Evolutionary conservation across 2,888 invertebrate species (phyloP), one percentile per base, ranked within the genome.

Genomic region (Endotricha flammealis): DNA sequence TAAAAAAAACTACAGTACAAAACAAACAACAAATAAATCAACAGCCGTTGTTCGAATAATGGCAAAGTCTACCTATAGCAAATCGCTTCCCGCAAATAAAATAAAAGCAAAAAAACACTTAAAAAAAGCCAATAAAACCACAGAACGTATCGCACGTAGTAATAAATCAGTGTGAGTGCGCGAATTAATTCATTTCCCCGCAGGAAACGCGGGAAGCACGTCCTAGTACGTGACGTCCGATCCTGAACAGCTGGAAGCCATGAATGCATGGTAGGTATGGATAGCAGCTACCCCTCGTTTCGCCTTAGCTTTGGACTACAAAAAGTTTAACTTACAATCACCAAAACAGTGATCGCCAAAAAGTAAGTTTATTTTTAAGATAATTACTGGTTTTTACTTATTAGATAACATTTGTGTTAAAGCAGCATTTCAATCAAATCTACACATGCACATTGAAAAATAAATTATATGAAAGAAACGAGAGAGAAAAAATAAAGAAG

Each of bases 131-230:
- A 57, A 59, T 57, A 57, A 57, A 58, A 56, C 43, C 49, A 32
- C 39, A 39, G 48, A 49, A 50, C 53, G 57, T 50, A 62, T 62
- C 64, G 65, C 67, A 69, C 57, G 52, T 60, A 54, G 59, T 57
- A 64, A 69, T 72, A 72, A 74, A 70, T 73, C 73, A 66, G 58
- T 52, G 57, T 41, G 52, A 50, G 59, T 43, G 52, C 41, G 61
- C 52, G 67, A 67, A 73, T 72, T 72, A 73, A 74, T 72, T 71
- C 73, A 71, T 75, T 71, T 70, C 64, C 65, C 57, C 53, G 41
- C 40, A 44, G 50, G 44, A 48, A 43, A 45, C 41, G 47, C 51
- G 54, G 54, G 50, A 43, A 39, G 50, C 46, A 47, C 50, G 51
- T 33, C 29, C 42, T 44, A 12, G 44, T 45, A 60, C 62, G 64